Evolutionary conservation across 2,888 invertebrate genomes (phyloP), one percentile per base, ranked within the genome.

Genomic region (Philonicus albiceps): DNA sequence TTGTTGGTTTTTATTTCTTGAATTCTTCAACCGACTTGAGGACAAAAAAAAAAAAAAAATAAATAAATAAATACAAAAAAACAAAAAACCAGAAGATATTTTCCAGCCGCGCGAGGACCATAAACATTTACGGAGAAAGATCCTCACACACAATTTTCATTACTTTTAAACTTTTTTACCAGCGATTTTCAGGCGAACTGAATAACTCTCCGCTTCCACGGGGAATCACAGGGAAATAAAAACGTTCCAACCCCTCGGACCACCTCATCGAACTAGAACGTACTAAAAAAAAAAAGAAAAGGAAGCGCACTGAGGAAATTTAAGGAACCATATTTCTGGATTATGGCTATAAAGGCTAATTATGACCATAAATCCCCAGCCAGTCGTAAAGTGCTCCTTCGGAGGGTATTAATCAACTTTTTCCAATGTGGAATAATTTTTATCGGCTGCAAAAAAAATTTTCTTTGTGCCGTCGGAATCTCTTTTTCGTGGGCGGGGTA

Each of bases 301-400:
- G 87, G 85, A 87, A 86, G 74, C 86, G 84, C 84, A 87, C 80
- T 84, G 64, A 80, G 78, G 76, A 86, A 84, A 87, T 86, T 86
- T 75, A 86, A 88, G 87, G 88, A 87, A 87, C 88, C 87, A 88
- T 88, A 88, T 87, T 87, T 88, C 87, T 86, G 87, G 88, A 88
- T 88, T 88, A 88, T 88, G 87, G 88, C 88, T 87, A 88, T 88
- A 88, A 88, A 88, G 87, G 88, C 88, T 88, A 88, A 88, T 88
- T 88, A 88, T 87, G 87, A 86, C 86, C 86, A 88, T 88, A 88
- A 88, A 88, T 88, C 86, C 87, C 86, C 85, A 78, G 83, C 86
- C 73, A 86, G 86, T 86, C 87, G 87, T 87, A 87, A 87, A 86
- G 80, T 85, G 87, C 85, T 86, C 85, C 86, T 85, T 87, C 87